Percentiles rank a stretch among this genome's conserved stretches.
These are phyloP conservation scores for Subanguina moxae DNA, from an alignment of 1,140 invertebrate genomes.

Conservation along the genomic window DNA sequence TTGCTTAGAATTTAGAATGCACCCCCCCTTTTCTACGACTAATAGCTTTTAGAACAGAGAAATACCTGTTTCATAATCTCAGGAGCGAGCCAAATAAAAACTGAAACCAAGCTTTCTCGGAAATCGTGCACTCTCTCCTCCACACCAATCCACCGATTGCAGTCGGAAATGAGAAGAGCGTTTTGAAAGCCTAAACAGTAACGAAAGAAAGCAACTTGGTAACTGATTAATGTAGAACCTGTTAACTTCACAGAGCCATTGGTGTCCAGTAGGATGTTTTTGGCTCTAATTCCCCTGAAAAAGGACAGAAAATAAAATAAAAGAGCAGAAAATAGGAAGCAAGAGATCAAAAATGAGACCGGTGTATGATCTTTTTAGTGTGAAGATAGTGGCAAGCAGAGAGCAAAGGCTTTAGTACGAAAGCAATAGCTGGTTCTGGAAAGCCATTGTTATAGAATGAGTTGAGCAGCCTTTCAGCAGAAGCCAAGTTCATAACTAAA, in stretches of 20 bases:
- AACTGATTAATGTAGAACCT: slow-evolving; percentile 61
- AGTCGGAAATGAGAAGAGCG: slow-evolving; percentile 69
- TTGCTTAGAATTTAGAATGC: slow-evolving; percentile 32
- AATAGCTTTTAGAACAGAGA: too few species aligned
- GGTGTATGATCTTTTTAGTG: slow-evolving; percentile 21
- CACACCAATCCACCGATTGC: slow-evolving; percentile 48
- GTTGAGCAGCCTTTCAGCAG: slow-evolving; percentile 2
- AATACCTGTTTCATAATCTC: slow-evolving; percentile 79
- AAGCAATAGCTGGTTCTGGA: slow-evolving; percentile 74
- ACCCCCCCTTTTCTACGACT: background rate
- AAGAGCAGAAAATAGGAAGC: slow-evolving; percentile 61
- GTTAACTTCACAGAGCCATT: slow-evolving; percentile 70
- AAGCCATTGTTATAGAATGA: slow-evolving; percentile 36
- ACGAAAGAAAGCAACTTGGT: too few species aligned
- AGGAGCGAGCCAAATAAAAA: slow-evolving; percentile 81
- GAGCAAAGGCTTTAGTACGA: slow-evolving; percentile 75
- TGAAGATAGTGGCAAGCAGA: slow-evolving; percentile 74
- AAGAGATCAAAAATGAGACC: slow-evolving; percentile 8
- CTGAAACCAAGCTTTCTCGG: slow-evolving; percentile 67
- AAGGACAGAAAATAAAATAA: too few species aligned
- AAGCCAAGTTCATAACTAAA: slow-evolving; percentile 18
- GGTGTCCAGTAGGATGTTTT: slow-evolving; percentile 74
- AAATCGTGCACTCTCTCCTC: slow-evolving; percentile 71
- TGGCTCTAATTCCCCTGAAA: slow-evolving; percentile 73
- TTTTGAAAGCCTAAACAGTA: slow-evolving; percentile 65